A percentile compares a stretch with the other conserved stretches of the same genome.
These are phyloP conservation scores for Syngnathus scovelli DNA, from an alignment of 2,113 vertebrate species.

Conservation along the genomic window DNA sequence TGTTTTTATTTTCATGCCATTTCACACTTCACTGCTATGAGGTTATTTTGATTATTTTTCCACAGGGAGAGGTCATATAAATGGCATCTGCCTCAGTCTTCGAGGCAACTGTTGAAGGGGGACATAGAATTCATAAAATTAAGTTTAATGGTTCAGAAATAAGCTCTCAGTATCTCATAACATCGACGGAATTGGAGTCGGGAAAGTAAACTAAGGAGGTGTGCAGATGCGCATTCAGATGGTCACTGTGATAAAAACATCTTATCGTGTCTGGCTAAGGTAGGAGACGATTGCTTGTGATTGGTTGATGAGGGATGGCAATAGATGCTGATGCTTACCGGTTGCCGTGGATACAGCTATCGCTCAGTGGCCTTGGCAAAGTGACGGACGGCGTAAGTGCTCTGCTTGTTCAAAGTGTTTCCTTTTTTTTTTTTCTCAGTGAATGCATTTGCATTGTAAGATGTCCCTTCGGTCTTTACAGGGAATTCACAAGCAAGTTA, in stretches of 20 bases:
- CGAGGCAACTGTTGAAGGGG: neutral
- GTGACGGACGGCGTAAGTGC: slow-evolving; percentile 67
- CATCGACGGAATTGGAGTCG: neutral
- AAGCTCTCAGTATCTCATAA: neutral
- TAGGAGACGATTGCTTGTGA: slow-evolving; percentile 42
- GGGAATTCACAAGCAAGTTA: neutral
- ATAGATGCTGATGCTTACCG: slow-evolving; percentile 46
- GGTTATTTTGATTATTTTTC: slow-evolving; percentile 6
- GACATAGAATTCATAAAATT: neutral
- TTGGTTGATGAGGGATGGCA: slow-evolving; percentile 55
- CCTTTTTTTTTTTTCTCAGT: slow-evolving; percentile 9
- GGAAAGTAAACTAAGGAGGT: neutral
- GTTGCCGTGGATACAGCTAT: slow-evolving; percentile 75
- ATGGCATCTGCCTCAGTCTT: slow-evolving; percentile 6
- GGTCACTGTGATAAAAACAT: slow-evolving; percentile 16
- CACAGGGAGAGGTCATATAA: slow-evolving; percentile 14
- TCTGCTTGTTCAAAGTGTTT: slow-evolving; percentile 28
- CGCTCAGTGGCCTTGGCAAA: slow-evolving; percentile 71
- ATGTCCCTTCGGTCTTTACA: neutral
- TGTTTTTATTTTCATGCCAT: slow-evolving; percentile 13
- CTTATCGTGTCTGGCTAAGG: slow-evolving; percentile 61
- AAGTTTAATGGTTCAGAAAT: slow-evolving; percentile 8
- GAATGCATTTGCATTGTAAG: slow-evolving; percentile 29
- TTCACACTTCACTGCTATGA: slow-evolving; percentile 12
- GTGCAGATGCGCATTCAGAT: neutral